Base-by-base conservation (phyloP, 2,888 invertebrate species). In the Argyresthia goedartella region DNA sequence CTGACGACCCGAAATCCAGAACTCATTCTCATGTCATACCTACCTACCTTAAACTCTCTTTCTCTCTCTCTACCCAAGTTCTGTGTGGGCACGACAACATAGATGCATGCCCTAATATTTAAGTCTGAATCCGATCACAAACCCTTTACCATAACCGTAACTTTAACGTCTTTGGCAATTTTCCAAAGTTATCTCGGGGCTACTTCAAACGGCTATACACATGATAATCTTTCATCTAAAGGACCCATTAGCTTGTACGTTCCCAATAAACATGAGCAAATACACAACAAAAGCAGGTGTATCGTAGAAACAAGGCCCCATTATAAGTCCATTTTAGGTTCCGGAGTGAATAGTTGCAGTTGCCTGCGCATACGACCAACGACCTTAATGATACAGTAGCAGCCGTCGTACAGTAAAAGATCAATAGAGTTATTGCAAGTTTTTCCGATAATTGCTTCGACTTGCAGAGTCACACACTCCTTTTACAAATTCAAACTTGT, bases 251-350 rank as follows among this genome's bases (percentile, higher is more conserved):
- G 66, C 67, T 65, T 67, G 65, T 66, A 68, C 70, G 63, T 65
- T 65, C 61, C 69, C 65, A 69, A 77, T 80, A 77, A 73, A 76
- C 71, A 62, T 63, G 64, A 71, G 73, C 76, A 69, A 76, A 78
- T 76, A 75, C 69, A 76, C 78, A 65, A 64, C 65, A 64, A 63
- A 57, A 69, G 80, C 82, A 82, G 84, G 84, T 84, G 84, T 79
- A 82, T 73, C 68, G 73, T 65, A 67, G 69, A 67, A 82, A 81
- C 84, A 70, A 81, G 82, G 79, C 73, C 73, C 80, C 71, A 82
- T 84, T 81, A 81, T 75, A 78, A 79, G 72, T 73, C 82, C 84
- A 82, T 85, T 84, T 84, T 82, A 82, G 84, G 82, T 69, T 67
- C 67, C 72, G 62, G 72, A 77, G 73, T 74, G 78, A 76, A 76